phyloP scores from a whole-genome alignment of 2,797 vertebrate species.

The Manis crassicaudata region DNA sequence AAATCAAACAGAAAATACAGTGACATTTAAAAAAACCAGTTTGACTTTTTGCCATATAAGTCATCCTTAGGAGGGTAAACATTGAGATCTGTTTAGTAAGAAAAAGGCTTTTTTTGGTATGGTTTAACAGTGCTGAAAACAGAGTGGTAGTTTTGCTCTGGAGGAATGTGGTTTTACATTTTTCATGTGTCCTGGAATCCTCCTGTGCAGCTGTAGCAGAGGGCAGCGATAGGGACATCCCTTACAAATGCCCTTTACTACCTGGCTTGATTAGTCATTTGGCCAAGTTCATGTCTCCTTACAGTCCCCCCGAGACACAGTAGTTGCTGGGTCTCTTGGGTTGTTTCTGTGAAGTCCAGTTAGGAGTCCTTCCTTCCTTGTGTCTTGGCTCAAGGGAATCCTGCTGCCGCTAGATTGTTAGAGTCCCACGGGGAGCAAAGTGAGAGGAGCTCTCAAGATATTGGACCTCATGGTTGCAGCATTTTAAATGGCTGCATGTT shows the following conservation, averaged over 20 bases:
- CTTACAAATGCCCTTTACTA: not conserved
- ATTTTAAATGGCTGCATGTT: not conserved
- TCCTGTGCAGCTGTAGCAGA: not conserved
- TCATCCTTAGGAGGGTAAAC: not conserved
- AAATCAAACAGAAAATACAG: conserved; percentile 25
- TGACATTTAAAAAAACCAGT: not conserved
- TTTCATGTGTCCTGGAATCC: not conserved
- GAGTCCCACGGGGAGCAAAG: not conserved
- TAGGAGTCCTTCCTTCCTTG: not conserved
- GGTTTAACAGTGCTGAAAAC: not conserved
- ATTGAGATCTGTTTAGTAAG: not conserved
- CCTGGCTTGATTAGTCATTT: conserved; percentile 2
- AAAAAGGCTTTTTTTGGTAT: not conserved
- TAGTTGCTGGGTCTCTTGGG: not conserved
- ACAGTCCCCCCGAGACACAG: not conserved
- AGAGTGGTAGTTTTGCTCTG: not conserved
- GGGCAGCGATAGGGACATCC: not conserved
- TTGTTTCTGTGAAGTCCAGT: conserved; percentile 29
- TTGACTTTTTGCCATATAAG: not conserved
- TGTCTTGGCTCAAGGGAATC: not conserved
- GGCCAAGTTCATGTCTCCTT: conserved; percentile 37
- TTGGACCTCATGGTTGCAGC: not conserved
- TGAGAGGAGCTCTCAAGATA: not conserved
- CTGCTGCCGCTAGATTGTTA: not conserved
- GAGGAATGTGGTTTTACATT: not conserved